phyloP scores from a whole-genome alignment of 2,113 vertebrate species.

The Larimichthys polyactis region DNA sequence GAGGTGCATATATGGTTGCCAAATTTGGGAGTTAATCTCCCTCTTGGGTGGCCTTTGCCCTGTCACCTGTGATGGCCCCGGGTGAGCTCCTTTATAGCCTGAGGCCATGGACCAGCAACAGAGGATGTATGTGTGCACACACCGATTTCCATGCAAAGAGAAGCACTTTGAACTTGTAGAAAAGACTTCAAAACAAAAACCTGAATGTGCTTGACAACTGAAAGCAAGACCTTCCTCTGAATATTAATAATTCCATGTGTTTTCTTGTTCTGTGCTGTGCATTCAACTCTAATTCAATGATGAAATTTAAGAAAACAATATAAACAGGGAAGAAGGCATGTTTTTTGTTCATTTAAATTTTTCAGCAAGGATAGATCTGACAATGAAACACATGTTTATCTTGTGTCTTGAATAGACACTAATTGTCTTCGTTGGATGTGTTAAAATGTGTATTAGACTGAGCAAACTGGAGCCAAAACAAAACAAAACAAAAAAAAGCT shows the following conservation, averaged over 20 bases:
- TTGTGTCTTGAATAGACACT: not conserved
- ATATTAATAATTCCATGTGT: not conserved
- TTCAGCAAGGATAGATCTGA: too few species aligned
- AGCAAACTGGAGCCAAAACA: not conserved
- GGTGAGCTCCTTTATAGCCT: constrained; percentile 46
- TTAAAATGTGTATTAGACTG: not conserved
- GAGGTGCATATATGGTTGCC: constrained; percentile 18
- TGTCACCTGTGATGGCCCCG: constrained; percentile 52
- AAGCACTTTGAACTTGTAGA: constrained; percentile 46
- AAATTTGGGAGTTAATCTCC: constrained; percentile 3
- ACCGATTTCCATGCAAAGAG: constrained; percentile 49
- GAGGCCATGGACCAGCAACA: constrained; percentile 51
- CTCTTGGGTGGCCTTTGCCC: constrained; percentile 14
- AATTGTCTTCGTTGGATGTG: not conserved
- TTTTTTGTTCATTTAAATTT: too few species aligned
- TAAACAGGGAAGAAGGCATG: too few species aligned
- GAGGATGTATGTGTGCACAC: constrained; percentile 19
- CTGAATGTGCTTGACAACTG: not conserved
- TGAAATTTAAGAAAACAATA: not conserved
- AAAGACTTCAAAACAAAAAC: constrained; percentile 52
- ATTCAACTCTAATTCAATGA: not conserved
- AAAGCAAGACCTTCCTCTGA: constrained; percentile 15
- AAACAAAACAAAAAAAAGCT: not conserved
- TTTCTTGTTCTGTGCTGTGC: constrained; percentile 16
- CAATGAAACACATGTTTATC: too few species aligned